Conservation (phyloP, 2,888 invertebrate genomes). For the Vesta saturnalis region DNA sequence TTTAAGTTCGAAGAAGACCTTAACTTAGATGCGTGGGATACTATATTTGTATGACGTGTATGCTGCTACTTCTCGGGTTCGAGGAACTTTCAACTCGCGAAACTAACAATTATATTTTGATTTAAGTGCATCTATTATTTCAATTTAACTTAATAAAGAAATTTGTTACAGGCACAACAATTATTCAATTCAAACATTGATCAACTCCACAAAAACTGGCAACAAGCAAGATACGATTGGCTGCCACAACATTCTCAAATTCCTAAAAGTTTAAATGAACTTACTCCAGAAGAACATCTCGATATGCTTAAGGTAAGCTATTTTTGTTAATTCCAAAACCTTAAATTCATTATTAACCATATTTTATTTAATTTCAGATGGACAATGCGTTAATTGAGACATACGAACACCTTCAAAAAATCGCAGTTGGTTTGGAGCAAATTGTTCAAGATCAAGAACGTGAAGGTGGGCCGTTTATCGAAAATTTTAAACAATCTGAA, state of each 20-base stretch:
- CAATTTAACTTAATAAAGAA: conserved; percentile 20
- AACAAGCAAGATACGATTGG: conserved; percentile 63
- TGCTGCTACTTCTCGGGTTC: conserved; percentile 29
- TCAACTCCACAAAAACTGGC: conserved; percentile 61
- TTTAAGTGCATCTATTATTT: conserved; percentile 23
- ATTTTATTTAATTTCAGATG: conserved; percentile 41
- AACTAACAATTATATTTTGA: conserved; percentile 33
- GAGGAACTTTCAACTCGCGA: conserved; percentile 34
- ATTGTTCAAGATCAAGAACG: conserved; percentile 70
- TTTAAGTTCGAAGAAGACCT: conserved; percentile 41
- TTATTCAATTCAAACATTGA: conserved; percentile 61
- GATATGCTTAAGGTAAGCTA: conserved; percentile 61
- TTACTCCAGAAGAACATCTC: conserved; percentile 59
- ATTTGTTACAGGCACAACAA: conserved; percentile 62
- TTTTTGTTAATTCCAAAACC: not conserved
- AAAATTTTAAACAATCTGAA: conserved; percentile 69
- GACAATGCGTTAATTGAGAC: conserved; percentile 59
- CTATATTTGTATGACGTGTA: conserved; percentile 23
- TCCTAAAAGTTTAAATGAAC: conserved; percentile 64
- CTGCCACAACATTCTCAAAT: conserved; percentile 62
- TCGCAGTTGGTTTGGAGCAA: conserved; percentile 76
- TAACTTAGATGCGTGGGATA: conserved; percentile 39
- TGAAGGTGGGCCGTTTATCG: conserved; percentile 60
- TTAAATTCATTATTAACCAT: not conserved
- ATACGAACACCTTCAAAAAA: conserved; percentile 75